Percentiles rank a stretch among this genome's conserved stretches.
phyloP scores from a whole-genome alignment of 2,888 invertebrate genomes.

The Drosophila hamatofila region DNA sequence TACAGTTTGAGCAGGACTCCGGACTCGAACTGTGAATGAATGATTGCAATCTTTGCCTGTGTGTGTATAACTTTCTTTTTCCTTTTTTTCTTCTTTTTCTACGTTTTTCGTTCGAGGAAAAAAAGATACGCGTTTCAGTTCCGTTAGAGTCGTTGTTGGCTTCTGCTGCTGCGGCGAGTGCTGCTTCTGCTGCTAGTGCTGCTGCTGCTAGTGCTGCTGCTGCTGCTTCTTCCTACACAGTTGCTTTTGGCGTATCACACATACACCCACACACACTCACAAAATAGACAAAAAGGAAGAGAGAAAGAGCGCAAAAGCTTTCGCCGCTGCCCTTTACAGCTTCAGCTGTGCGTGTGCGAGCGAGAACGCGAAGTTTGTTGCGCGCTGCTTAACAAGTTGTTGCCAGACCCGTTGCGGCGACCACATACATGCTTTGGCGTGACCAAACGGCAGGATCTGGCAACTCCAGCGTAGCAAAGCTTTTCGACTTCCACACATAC shows the following conservation, averaged over 20 bases:
- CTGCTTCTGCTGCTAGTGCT: slow-evolving; percentile 35
- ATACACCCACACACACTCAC: neutral
- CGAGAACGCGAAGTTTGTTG: slow-evolving; percentile 39
- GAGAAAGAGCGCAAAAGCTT: slow-evolving; percentile 50
- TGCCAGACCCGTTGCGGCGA: slow-evolving; percentile 43
- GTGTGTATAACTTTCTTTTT: slow-evolving; percentile 81
- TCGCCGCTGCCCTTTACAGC: slow-evolving; percentile 60
- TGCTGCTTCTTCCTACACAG: slow-evolving; percentile 32
- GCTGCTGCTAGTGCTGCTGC: slow-evolving; percentile 22
- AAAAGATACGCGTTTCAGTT: slow-evolving; percentile 53
- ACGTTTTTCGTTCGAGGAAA: slow-evolving; percentile 16
- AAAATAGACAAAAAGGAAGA: slow-evolving; percentile 20
- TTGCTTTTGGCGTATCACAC: slow-evolving; percentile 22
- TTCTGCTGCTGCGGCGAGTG: slow-evolving; percentile 45
- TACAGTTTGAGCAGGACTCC: slow-evolving; percentile 33
- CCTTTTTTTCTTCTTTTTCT: neutral
- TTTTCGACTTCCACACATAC: slow-evolving; percentile 29
- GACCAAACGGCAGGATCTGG: slow-evolving; percentile 53
- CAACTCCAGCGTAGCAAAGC: slow-evolving; percentile 53
- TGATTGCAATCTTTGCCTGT: slow-evolving; percentile 79
- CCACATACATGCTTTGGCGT: slow-evolving; percentile 1
- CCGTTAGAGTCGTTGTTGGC: slow-evolving; percentile 53
- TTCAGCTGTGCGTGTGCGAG: slow-evolving; percentile 30
- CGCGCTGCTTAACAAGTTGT: slow-evolving; percentile 33
- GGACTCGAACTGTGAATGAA: slow-evolving; percentile 72